These are phyloP conservation scores for Chitala chitala DNA, from an alignment of 2,113 vertebrate species.

Conservation along the genomic window DNA sequence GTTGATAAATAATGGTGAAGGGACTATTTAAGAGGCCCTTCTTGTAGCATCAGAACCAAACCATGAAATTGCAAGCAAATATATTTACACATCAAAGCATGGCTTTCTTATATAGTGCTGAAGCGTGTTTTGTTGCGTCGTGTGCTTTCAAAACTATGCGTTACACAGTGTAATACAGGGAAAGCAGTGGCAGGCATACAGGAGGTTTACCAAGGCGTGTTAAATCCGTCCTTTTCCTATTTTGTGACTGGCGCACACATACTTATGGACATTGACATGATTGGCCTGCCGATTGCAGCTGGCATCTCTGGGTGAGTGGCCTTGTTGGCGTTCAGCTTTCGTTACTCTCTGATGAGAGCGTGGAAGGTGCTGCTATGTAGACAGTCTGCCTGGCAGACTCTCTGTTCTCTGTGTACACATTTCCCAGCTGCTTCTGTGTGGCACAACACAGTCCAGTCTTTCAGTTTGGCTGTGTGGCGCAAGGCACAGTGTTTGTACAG, in stretches of 20 bases:
- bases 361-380: too few relatives aligned
- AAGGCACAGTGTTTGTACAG: neutral
- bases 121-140: conserved; percentile 24
- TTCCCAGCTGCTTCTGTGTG: neutral
- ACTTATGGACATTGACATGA: neutral
- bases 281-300: neutral
- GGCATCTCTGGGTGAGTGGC: neutral
- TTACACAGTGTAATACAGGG: neutral
- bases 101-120: conserved; percentile 29
- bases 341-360: too few relatives aligned
- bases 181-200: too few relatives aligned
- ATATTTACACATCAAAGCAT: conserved; percentile 60
- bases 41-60: neutral
- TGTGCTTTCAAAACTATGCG: conserved; percentile 13
- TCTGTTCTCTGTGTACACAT: neutral
- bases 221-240: conserved; percentile 8
- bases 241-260: neutral
- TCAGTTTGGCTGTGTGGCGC: neutral
- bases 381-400: neutral
- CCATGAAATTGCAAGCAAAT: neutral
- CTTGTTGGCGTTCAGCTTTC: too few relatives aligned
- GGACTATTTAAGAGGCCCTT: conserved; percentile 41
- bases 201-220: too few relatives aligned
- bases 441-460: neutral
- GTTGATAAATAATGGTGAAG: conserved; percentile 59